These are phyloP conservation scores for Stenopsyche tienmushanensis DNA, from an alignment of 1,140 invertebrate genomes.

Conservation along the genomic window DNA sequence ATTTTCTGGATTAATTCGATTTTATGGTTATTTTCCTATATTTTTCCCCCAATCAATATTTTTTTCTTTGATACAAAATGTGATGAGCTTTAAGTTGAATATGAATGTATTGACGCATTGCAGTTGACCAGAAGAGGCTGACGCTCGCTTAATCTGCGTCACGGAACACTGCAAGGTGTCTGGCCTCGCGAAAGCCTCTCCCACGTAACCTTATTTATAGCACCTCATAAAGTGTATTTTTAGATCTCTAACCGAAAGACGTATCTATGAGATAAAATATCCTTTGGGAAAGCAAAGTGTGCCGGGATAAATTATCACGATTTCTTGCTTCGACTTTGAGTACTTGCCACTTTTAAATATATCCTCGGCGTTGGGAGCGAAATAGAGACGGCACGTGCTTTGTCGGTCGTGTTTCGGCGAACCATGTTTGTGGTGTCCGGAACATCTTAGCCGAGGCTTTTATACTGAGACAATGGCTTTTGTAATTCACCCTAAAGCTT, in stretches of 20 bases:
- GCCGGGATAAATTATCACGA: not conserved
- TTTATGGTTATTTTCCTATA: too few relatives aligned
- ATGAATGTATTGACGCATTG: constrained; percentile 23
- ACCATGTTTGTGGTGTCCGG: too few relatives aligned
- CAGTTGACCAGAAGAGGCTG: constrained; percentile 11
- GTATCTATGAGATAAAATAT: not conserved
- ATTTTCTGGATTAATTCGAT: too few relatives aligned
- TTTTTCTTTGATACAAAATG: too few relatives aligned
- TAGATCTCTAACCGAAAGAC: not conserved
- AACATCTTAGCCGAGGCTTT: not conserved
- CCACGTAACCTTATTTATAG: not conserved
- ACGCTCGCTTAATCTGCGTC: constrained; percentile 2
- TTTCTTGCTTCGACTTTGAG: not conserved
- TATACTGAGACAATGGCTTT: constrained; percentile 19
- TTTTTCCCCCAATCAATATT: too few relatives aligned
- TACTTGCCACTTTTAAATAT: too few relatives aligned
- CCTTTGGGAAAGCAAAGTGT: not conserved
- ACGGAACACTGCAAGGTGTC: constrained; percentile 5
- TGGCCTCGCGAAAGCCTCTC: not conserved
- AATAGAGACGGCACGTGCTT: too few relatives aligned
- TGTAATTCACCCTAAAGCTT: constrained; percentile 5
- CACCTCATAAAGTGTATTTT: not conserved
- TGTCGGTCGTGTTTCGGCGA: too few relatives aligned
- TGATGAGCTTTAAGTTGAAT: too few relatives aligned
- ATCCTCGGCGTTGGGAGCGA: too few relatives aligned